phyloP scores from a whole-genome alignment of 1,140 invertebrate species.

The Megalonaias nervosa region DNA sequence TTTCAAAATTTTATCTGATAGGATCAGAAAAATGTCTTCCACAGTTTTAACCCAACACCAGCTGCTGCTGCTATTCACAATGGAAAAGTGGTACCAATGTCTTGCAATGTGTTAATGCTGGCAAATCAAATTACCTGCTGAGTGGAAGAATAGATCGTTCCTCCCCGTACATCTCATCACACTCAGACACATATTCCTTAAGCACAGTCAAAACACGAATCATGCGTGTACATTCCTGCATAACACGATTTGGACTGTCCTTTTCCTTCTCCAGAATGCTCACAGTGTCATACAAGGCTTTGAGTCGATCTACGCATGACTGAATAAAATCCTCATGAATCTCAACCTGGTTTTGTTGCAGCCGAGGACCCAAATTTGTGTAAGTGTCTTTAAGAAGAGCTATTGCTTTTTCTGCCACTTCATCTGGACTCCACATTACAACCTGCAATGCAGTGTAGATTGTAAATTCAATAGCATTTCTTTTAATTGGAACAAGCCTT shows the following conservation, averaged over 20 bases:
- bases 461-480: too few relatives aligned
- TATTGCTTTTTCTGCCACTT: constrained; percentile 93
- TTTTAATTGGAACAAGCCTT: too few relatives aligned
- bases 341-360: constrained; percentile 82
- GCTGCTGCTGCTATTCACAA: too few relatives aligned
- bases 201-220: constrained; percentile 95
- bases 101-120: too few relatives aligned
- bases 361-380: constrained; percentile 90
- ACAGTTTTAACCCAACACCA: too few relatives aligned
- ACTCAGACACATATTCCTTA: constrained; percentile 96
- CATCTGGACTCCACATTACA: constrained; percentile 89
- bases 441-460: constrained; percentile 74
- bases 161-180: constrained; percentile 91
- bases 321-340: constrained; percentile 94
- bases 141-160: constrained; percentile 92
- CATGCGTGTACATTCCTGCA: constrained; percentile 89
- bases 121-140: constrained; percentile 76
- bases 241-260: constrained; percentile 73
- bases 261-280: constrained; percentile 73
- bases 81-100: too few relatives aligned
- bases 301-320: constrained; percentile 89
- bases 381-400: constrained; percentile 93
- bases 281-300: constrained; percentile 82
- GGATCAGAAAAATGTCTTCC: too few relatives aligned
- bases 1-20: too few relatives aligned